Percentiles rank a stretch among this genome's conserved stretches.
Conservation (phyloP, 2,797 vertebrate species). For the Eidolon dupreanum region DNA sequence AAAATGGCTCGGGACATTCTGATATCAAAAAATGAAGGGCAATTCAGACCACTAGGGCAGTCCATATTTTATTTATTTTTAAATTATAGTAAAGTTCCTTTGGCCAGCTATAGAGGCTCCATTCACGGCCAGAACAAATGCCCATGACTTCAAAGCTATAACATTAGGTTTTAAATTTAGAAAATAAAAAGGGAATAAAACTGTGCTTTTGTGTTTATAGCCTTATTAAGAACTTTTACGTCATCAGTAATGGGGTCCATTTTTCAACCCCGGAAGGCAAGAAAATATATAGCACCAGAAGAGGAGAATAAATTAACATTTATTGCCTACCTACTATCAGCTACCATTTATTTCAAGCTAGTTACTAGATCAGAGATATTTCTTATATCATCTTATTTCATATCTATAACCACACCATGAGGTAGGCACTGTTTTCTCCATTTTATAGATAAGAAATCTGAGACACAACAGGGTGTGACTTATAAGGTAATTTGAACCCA, state of each 20-base stretch:
- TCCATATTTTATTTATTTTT: constrained; percentile 80
- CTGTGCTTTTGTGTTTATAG: constrained; percentile 53
- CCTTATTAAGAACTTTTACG: constrained; percentile 65
- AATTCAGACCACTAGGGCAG: constrained; percentile 39
- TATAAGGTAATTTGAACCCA: not conserved
- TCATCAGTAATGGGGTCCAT: constrained; percentile 54
- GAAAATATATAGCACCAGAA: constrained; percentile 62
- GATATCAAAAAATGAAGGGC: constrained; percentile 31
- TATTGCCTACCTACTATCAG: constrained; percentile 41
- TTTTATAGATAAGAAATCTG: constrained; percentile 6
- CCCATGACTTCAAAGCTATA: constrained; percentile 51
- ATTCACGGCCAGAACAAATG: constrained; percentile 47
- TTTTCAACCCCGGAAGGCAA: constrained; percentile 51
- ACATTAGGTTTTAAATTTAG: constrained; percentile 64
- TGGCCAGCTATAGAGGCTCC: constrained; percentile 15
- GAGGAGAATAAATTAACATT: constrained; percentile 58
- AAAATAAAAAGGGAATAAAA: constrained; percentile 73
- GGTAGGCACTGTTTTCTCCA: not conserved
- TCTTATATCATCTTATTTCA: constrained; percentile 27
- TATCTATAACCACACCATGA: not conserved
- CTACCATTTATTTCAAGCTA: constrained; percentile 40
- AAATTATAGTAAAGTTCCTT: constrained; percentile 64
- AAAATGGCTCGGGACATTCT: constrained; percentile 41
- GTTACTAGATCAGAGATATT: not conserved
- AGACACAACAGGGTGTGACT: not conserved